Base-by-base conservation (phyloP, 1,140 invertebrate genomes). In the Achatina immaculata region DNA sequence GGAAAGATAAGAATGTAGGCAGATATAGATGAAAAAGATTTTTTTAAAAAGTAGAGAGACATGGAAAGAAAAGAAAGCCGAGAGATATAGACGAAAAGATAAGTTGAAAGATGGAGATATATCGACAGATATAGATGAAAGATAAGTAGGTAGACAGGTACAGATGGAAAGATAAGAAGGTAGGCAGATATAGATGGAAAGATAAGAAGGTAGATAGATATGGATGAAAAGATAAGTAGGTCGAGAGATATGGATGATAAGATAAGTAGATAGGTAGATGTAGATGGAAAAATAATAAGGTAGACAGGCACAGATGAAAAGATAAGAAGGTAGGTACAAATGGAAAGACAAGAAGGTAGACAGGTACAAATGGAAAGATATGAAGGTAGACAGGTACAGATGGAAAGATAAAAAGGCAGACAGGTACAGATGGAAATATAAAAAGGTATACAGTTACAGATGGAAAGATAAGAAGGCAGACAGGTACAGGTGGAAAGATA, bases 401-500 rank as follows among this genome's bases (percentile, higher is more conserved):
- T n/a, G n/a, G n/a, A n/a, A n/a, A n/a, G n/a, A n/a, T n/a, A n/a
- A n/a, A n/a, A n/a, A n/a, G n/a, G n/a, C n/a, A n/a, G n/a, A n/a
- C n/a, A n/a, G n/a, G n/a, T n/a, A n/a, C n/a, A 78, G 21, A 28
- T n/a, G 42, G 65, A 78, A 68, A 69, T 24, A 78, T 24, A 78
- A n/a, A 55, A 48, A 43, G 65, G 43, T 21, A 24, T 28, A 68
- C 11, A 68, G 24, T 43, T 16, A 68, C 16, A 42, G 69, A 48
- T 69, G 28, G 16, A 68, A 42, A 14, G 34, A 21, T 24, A n/a
- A n/a, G n/a, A n/a, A n/a, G n/a, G n/a, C n/a, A n/a, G n/a, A n/a
- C n/a, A n/a, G n/a, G n/a, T n/a, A n/a, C n/a, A n/a, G n/a, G n/a
- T n/a, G n/a, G n/a, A n/a, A n/a, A n/a, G n/a, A n/a, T n/a, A n/a